Base-by-base conservation (phyloP, 2,113 vertebrate species). In the Aramus guarauna region DNA sequence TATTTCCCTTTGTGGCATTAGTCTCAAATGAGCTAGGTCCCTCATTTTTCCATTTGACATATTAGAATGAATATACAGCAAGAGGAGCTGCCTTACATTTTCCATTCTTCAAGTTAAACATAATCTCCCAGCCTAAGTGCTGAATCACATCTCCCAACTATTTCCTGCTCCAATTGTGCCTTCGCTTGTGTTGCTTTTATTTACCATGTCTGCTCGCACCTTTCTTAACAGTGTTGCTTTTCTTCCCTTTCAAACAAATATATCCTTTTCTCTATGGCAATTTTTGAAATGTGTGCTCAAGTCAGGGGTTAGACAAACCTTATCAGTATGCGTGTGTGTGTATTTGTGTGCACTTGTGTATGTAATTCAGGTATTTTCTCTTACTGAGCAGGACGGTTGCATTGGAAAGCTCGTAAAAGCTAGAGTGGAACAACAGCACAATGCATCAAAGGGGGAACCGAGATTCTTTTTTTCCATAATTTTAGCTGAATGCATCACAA, bases 321-420 rank as follows among this genome's bases (percentile, higher is more conserved):
- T 53, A 83, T 96, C 94, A 88, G 88, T 92, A 94, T 95, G 93
- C n/a, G 0, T 53, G 74, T 45, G 75, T 84, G 80, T 62, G 63
- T 76, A 19, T 50, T 52, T 36, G 64, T 5, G 15, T 56, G 87
- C 87, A 73, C 90, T 96, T 94, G 82, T 62, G 85, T 69, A 71
- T 80, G 78, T 90, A 96, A 96, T 97, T 92, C 96, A 88, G 96
- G 85, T 96, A 93, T 96, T 97, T 96, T 96, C 95, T 96, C 90
- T 94, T 27, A 50, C 85, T 43, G 90, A 93, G 81, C 94, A 92
- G 95, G 93, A 93, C 6, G 2, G 82, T 94, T 56, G 82, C 14
- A 3, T 45, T 15, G 63, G 78, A 71, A 83, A 90, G 81, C 85
- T 94, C 16, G 16, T 90, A 88, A 96, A 93, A 94, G 85, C 85